Conservation (phyloP, 1,140 invertebrate species). For the Ooceraea biroi region DNA sequence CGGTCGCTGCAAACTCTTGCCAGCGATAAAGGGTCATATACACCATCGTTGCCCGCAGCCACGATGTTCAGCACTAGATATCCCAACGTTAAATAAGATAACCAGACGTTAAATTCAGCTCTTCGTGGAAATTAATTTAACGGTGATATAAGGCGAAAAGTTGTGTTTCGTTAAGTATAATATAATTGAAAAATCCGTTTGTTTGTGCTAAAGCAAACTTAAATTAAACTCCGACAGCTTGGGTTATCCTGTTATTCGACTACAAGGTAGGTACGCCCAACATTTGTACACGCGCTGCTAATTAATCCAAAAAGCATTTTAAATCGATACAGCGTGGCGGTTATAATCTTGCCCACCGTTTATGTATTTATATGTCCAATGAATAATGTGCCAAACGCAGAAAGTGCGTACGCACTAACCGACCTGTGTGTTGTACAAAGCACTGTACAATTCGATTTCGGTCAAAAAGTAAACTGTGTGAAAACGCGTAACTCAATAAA, state of each 20-base stretch:
- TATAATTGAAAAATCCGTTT: no score
- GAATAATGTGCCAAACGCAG: conserved; percentile 10
- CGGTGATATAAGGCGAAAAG: no score
- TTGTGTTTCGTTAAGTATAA: no score
- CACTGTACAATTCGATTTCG: not conserved
- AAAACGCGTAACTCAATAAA: not conserved
- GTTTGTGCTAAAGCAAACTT: no score
- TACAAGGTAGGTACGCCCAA: not conserved
- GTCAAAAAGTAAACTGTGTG: not conserved
- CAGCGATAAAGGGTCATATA: no score
- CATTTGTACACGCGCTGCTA: not conserved
- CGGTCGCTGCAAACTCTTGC: no score
- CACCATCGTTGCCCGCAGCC: no score
- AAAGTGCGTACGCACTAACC: not conserved
- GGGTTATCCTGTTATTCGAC: not conserved
- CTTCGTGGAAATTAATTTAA: no score
- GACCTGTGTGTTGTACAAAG: not conserved
- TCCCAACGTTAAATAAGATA: no score
- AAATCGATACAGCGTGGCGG: not conserved
- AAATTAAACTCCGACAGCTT: no score
- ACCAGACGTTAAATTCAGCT: no score
- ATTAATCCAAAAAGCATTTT: conserved; percentile 11
- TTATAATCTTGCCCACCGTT: not conserved
- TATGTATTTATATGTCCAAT: not conserved
- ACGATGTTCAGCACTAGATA: no score